Evolutionary conservation across 2,888 invertebrate genomes (phyloP).

Genomic region (Heliconius hortense): DNA sequence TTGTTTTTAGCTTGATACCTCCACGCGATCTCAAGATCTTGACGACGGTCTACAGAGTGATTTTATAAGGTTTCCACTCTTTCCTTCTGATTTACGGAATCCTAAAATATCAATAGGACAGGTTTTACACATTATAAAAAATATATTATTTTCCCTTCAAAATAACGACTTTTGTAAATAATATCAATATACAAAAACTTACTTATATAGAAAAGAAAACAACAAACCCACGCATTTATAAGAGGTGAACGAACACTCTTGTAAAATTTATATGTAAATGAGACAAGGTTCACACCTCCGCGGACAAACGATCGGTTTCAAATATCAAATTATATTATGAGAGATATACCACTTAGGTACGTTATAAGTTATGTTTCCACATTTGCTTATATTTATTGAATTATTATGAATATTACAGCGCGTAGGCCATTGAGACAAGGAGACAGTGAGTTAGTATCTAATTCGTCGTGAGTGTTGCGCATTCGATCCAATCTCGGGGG

Average conservation of each 20-base stretch:
- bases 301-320: conserved; percentile 33
- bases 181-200: neutral
- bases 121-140: too few relatives aligned
- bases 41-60: too few relatives aligned
- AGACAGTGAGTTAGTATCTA: neutral
- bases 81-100: too few relatives aligned
- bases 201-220: conserved; percentile 6
- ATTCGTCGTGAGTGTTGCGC: neutral
- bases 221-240: conserved; percentile 6
- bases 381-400: conserved; percentile 9
- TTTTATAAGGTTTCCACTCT: too few relatives aligned
- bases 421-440: neutral
- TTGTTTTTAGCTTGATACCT: too few relatives aligned
- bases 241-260: conserved; percentile 31
- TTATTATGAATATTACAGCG: neutral
- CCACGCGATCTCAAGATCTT: too few relatives aligned
- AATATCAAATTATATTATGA: conserved; percentile 27
- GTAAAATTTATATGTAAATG: conserved; percentile 33
- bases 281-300: conserved; percentile 34
- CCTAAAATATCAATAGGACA: too few relatives aligned
- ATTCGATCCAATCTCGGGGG: neutral
- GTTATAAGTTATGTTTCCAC: conserved; percentile 12
- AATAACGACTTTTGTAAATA: neutral
- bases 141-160: neutral
- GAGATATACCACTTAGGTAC: neutral